Evolutionary conservation across 2,888 invertebrate genomes (phyloP).

Genomic region (Frankliniella fusca): DNA sequence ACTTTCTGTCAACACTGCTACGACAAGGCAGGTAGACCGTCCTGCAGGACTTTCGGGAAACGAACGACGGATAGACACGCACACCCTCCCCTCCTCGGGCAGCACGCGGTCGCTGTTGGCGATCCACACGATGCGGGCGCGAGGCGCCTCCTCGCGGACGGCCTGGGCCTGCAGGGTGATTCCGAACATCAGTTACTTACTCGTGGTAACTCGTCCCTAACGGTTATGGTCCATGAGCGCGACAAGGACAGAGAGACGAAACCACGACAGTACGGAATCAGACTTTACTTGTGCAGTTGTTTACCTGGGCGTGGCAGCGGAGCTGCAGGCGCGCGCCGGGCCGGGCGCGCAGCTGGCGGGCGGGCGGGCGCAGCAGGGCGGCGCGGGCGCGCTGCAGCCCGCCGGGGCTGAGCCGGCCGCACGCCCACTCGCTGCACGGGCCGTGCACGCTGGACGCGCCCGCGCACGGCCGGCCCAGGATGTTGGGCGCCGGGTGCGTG

Average conservation of each 20-base stretch:
- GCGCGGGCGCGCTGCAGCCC: background rate
- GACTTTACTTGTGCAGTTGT: too few species aligned
- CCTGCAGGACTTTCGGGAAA: too few species aligned
- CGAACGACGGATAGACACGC: background rate
- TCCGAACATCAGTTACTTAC: too few species aligned
- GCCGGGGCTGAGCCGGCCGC: slow-evolving; percentile 36
- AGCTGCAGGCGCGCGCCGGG: background rate
- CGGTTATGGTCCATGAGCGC: too few species aligned
- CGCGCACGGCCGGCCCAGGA: slow-evolving; percentile 36
- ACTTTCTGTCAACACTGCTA: too few species aligned
- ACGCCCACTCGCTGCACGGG: slow-evolving; percentile 37
- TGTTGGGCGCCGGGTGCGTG: slow-evolving; percentile 36
- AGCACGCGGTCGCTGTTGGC: background rate
- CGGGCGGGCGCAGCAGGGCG: background rate
- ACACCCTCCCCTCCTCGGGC: background rate
- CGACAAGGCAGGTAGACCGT: too few species aligned
- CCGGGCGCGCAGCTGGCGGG: background rate
- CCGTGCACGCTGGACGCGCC: slow-evolving; percentile 35
- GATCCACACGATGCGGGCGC: background rate
- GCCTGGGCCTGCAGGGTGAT: background rate
- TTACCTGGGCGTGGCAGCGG: background rate
- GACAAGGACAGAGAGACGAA: too few species aligned
- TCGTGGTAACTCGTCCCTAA: too few species aligned
- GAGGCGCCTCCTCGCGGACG: background rate
- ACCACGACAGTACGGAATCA: too few species aligned